These are phyloP conservation scores for Melitaea athalia DNA, from an alignment of 2,888 invertebrate species.

Conservation along the genomic window DNA sequence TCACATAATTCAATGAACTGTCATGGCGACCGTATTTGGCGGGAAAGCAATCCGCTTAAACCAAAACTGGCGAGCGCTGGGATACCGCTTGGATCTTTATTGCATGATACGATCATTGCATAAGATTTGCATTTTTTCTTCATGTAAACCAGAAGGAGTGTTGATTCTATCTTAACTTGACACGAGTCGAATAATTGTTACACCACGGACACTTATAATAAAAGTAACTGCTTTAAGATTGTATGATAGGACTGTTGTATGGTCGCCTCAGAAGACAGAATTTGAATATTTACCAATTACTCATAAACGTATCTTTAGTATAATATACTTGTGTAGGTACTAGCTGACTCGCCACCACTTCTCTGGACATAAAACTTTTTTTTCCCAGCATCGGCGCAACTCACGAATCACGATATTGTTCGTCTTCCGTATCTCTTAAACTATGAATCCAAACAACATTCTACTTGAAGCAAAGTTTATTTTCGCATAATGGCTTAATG, in stretches of 20 bases:
- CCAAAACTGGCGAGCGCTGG: conserved; percentile 69
- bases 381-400: too few species aligned
- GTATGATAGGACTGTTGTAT: not conserved
- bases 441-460: too few species aligned
- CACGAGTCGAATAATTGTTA: conserved; percentile 14
- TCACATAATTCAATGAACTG: conserved; percentile 79
- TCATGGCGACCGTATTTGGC: conserved; percentile 78
- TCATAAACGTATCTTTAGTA: not conserved
- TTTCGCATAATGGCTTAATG: too few species aligned
- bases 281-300: not conserved
- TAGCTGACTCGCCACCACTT: too few species aligned
- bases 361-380: too few species aligned
- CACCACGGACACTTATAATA: not conserved
- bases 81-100: conserved; percentile 71
- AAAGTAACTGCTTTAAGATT: conserved; percentile 8
- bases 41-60: conserved; percentile 79
- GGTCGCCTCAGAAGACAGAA: conserved; percentile 1
- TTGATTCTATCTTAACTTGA: conserved; percentile 34
- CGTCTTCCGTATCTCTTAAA: too few species aligned
- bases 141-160: conserved; percentile 13
- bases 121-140: conserved; percentile 53
- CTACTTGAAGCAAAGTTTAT: too few species aligned
- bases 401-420: too few species aligned
- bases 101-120: conserved; percentile 61
- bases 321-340: not conserved